Evolutionary conservation across 2,797 vertebrate genomes (phyloP).

Genomic region (Fistularia tabacaria): DNA sequence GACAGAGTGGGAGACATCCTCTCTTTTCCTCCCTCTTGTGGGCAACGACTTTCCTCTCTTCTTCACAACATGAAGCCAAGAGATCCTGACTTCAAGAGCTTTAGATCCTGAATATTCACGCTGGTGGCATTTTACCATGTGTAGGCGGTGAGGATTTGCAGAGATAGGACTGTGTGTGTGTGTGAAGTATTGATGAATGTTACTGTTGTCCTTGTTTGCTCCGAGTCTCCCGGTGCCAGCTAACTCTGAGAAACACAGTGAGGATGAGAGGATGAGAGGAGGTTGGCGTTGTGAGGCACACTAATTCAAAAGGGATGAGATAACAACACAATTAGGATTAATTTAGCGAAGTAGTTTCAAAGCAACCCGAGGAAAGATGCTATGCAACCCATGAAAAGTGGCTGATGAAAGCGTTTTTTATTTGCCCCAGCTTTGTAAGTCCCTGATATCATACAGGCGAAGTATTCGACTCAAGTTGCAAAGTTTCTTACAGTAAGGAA

Average conservation of each 20-base stretch:
- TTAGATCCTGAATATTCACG: conserved; percentile 66
- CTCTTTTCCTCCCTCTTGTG: conserved; percentile 38
- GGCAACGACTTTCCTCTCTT: conserved; percentile 52
- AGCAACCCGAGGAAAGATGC: conserved; percentile 8
- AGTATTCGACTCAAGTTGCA: too few relatives aligned
- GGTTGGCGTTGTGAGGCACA: conserved; percentile 15
- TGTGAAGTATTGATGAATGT: conserved; percentile 64
- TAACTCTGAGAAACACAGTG: conserved; percentile 27
- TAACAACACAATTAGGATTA: conserved; percentile 18
- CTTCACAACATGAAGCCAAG: conserved; percentile 54
- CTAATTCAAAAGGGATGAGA: conserved; percentile 16
- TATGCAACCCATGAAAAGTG: not conserved
- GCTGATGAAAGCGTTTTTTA: not conserved
- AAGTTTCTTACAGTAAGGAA: too few relatives aligned
- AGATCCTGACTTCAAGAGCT: conserved; percentile 60
- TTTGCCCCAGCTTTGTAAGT: too few relatives aligned
- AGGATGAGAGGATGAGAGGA: conserved; percentile 26
- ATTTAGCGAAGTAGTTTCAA: conserved; percentile 24
- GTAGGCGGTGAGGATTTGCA: conserved; percentile 61
- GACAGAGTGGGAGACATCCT: conserved; percentile 16
- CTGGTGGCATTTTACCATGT: conserved; percentile 67
- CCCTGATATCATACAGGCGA: too few relatives aligned
- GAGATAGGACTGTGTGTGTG: conserved; percentile 41
- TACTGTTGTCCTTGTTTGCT: conserved; percentile 62
- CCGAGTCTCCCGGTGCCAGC: conserved; percentile 42